Evolutionary conservation across 2,888 invertebrate genomes (phyloP), one percentile per base, ranked within the genome.

Genomic region (Tetragonula carbonaria): DNA sequence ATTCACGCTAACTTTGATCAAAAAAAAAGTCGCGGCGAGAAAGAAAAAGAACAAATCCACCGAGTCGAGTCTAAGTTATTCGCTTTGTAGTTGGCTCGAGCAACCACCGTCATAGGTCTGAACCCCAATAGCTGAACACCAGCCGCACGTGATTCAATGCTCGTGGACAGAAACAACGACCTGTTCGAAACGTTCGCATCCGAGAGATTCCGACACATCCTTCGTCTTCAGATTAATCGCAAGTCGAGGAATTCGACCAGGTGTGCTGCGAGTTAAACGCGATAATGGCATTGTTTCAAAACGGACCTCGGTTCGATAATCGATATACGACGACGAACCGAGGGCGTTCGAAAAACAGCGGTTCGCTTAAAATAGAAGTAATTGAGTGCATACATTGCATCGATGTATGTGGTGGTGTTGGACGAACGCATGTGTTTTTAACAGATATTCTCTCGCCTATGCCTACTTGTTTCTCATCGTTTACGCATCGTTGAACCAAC

Each of bases 211-310:
- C 28, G 28, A 28, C n/a, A 45, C 65, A 23, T 45, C 8, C 45
- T 33, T 50, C 63, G 11, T 63, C 28, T 28, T 28, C 4, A 53
- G 55, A 59, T 72, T 55, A 68, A 63, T n/a, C 18, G 11, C 23
- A 11, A 13, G 8, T 45, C 8, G 45, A 4, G 23, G 59, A 23
- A 57, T 70, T 45, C 62, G 5, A 16, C 13, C 57, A n/a, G n/a
- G n/a, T 3, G 18, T 57, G 23, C 8, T 8, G 11, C 66, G 68
- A 68, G 68, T 67, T 67, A 62, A 78, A 59, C 59, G 21, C 3
- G 57, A 23, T 16, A n/a, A 18, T 65, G 79, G 80, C 79, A n/a
- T 55, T 16, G 79, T 80, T 74, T 80, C 79, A 82, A 80, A 66
- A 78, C 38, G 38, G 80, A 66, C 78, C 23, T 23, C 78, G 66